phyloP scores from a whole-genome alignment of 2,888 invertebrate genomes.

The Deroplatys truncata region DNA sequence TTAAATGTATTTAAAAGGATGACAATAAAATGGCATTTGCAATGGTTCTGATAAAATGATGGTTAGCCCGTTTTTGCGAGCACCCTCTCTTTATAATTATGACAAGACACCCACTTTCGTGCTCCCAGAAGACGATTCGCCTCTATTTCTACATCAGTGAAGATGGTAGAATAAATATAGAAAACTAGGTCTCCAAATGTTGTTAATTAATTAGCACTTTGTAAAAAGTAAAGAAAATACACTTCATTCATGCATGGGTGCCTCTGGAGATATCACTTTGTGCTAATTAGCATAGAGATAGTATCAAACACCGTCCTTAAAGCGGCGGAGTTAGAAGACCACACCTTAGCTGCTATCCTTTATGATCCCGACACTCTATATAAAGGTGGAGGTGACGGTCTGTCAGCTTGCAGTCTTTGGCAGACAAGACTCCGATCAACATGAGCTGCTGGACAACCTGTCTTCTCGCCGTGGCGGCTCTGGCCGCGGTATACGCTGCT shows the following conservation, averaged over 20 bases:
- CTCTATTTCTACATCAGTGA: neutral
- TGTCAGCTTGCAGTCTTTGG: neutral
- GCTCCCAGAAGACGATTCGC: too few species aligned
- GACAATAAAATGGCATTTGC: too few species aligned
- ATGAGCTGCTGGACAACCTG: neutral
- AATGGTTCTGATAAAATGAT: too few species aligned
- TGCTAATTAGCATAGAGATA: neutral
- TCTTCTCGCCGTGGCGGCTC: neutral
- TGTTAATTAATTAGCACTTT: neutral
- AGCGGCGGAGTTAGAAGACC: neutral
- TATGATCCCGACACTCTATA: neutral
- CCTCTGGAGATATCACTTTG: neutral
- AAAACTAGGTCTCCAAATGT: neutral
- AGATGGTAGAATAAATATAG: neutral
- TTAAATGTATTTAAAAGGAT: too few species aligned
- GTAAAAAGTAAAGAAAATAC: neutral
- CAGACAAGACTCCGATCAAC: neutral
- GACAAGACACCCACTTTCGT: too few species aligned
- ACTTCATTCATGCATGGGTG: neutral
- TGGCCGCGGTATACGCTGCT: neutral
- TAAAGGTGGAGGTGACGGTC: neutral
- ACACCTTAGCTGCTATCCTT: neutral
- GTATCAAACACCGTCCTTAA: neutral
- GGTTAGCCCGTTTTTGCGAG: too few species aligned
- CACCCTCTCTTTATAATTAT: too few species aligned